These are phyloP conservation scores for Oncorhynchus keta DNA, from an alignment of 2,113 vertebrate genomes.

Conservation along the genomic window DNA sequence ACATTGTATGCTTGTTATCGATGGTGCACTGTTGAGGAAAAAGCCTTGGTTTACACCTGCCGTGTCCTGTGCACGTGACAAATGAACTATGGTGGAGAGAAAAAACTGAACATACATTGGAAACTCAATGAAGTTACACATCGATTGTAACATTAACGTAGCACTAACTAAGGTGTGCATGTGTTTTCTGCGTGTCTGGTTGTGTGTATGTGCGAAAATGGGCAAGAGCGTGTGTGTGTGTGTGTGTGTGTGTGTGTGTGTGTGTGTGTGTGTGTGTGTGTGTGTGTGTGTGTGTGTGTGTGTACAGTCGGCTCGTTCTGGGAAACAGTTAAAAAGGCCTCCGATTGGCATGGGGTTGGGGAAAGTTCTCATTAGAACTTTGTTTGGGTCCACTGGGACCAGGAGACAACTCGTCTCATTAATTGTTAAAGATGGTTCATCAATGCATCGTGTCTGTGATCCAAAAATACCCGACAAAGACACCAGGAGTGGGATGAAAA, in stretches of 20 bases:
- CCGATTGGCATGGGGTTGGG: slow-evolving; percentile 58
- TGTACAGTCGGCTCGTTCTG: slow-evolving; percentile 19
- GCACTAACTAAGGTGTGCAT: not conserved
- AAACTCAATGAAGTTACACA: not conserved
- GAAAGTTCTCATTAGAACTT: slow-evolving; percentile 72
- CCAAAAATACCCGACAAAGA: slow-evolving; percentile 54
- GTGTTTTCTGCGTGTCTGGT: not conserved
- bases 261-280: too few species aligned
- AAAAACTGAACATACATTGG: not conserved
- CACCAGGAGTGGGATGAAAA: slow-evolving; percentile 44
- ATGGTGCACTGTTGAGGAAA: not conserved
- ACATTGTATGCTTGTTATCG: not conserved
- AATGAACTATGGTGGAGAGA: too few species aligned
- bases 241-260: not conserved
- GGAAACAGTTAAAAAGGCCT: slow-evolving; percentile 58
- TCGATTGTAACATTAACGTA: not conserved
- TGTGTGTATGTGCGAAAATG: not conserved
- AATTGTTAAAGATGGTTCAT: slow-evolving; percentile 67
- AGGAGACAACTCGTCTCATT: slow-evolving; percentile 64
- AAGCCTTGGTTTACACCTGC: too few species aligned
- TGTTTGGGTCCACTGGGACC: slow-evolving; percentile 56
- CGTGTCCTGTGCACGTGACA: too few species aligned
- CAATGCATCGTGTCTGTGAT: slow-evolving; percentile 43
- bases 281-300: not conserved
- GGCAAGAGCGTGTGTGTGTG: not conserved